Percentiles rank a stretch among this genome's conserved stretches.
Evolutionary conservation across 1,140 invertebrate genomes (phyloP).

Genomic region (Drosophila insularis): DNA sequence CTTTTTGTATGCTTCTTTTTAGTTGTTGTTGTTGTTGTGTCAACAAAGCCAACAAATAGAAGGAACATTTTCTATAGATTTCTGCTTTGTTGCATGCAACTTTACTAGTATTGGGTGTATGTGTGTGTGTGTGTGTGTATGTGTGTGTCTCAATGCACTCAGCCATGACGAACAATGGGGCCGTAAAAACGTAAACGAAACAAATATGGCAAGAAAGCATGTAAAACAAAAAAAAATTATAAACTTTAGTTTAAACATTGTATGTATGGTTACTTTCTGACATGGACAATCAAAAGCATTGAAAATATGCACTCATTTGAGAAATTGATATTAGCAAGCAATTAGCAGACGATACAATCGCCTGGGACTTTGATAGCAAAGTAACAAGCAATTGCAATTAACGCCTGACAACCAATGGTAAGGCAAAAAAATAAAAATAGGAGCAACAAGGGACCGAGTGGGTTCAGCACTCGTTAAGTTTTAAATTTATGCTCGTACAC

Average conservation of each 20-base stretch:
- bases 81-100: conserved; percentile 31
- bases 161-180: conserved; percentile 45
- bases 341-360: conserved; percentile 47
- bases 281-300: conserved; percentile 28
- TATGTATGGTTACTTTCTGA: no score
- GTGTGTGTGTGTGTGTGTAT: background rate
- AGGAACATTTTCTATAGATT: conserved; percentile 36
- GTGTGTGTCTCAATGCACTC: conserved; percentile 31
- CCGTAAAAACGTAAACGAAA: conserved; percentile 43
- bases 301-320: conserved; percentile 65
- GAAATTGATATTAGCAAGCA: conserved; percentile 70
- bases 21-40: conserved; percentile 37
- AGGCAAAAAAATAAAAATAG: background rate
- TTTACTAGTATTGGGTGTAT: background rate
- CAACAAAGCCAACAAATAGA: conserved; percentile 37
- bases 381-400: conserved; percentile 52
- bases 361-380: conserved; percentile 12
- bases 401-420: conserved; percentile 28
- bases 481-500: conserved; percentile 62
- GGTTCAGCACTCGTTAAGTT: conserved; percentile 61
- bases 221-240: conserved; percentile 30
- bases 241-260: background rate
- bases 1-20: background rate
- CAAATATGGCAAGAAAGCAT: conserved; percentile 3
- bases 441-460: background rate